Conservation (phyloP, 2,113 vertebrate species). For the Upupa epops region DNA sequence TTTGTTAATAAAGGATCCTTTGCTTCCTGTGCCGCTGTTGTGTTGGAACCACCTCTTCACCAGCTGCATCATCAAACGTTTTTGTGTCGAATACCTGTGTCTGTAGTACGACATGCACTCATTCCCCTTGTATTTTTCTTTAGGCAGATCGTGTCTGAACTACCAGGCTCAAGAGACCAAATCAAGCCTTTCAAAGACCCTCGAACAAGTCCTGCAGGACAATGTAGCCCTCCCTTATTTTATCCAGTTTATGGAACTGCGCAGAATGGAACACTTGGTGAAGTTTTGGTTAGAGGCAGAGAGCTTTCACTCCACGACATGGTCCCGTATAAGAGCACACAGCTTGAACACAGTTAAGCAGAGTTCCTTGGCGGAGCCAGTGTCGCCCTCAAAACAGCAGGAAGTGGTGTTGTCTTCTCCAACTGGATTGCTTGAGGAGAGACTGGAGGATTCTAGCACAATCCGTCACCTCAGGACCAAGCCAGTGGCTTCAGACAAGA, state of each 20-base stretch:
- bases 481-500: constrained; percentile 17
- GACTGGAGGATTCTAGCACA: constrained; percentile 62
- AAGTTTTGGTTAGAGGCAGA: constrained; percentile 96
- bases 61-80: neutral
- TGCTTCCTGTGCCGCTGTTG: accelerated
- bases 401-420: constrained; percentile 45
- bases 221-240: constrained; percentile 90
- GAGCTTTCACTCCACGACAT: constrained; percentile 91
- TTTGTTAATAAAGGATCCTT: neutral
- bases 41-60: neutral
- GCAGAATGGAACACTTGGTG: constrained; percentile 88
- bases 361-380: constrained; percentile 91
- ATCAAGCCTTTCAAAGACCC: constrained; percentile 94
- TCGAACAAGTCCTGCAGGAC: constrained; percentile 92
- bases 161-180: constrained; percentile 92
- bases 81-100: accelerated
- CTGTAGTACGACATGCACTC: neutral
- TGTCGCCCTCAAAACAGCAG: constrained; percentile 74
- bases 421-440: constrained; percentile 55
- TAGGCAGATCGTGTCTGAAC: constrained; percentile 95
- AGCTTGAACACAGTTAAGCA: constrained; percentile 97
- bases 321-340: constrained; percentile 93
- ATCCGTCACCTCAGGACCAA: constrained; percentile 1
- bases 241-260: constrained; percentile 90
- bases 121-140: neutral